Conservation (phyloP, 2,797 vertebrate genomes). For the Pseudotriccus pelzelni region DNA sequence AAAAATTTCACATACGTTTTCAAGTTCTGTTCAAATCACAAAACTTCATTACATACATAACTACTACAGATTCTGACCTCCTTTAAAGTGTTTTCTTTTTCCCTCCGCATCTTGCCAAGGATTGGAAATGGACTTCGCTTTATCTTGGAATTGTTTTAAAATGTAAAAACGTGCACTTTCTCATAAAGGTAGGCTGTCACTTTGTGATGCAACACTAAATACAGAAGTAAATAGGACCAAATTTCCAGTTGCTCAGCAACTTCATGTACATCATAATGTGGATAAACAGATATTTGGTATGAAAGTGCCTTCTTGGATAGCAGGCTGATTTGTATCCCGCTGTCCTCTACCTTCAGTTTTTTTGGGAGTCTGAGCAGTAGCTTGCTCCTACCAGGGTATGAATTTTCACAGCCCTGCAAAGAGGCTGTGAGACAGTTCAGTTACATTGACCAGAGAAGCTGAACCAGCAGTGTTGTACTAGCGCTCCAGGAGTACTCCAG, state of each 20-base stretch:
- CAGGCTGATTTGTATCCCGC: not conserved
- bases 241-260: not conserved
- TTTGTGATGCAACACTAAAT: not conserved
- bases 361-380: not conserved
- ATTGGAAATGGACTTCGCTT: not conserved
- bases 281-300: not conserved
- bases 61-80: not conserved
- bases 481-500: fast-evolving
- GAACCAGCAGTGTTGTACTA: not conserved
- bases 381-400: not conserved
- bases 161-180: not conserved
- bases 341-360: not conserved
- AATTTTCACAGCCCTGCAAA: not conserved
- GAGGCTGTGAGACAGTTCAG: not conserved
- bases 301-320: not conserved
- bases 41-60: not conserved
- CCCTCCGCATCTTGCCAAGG: not conserved
- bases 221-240: not conserved
- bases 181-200: not conserved
- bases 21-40: constrained; percentile 17
- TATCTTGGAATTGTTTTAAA: not conserved
- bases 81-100: not conserved
- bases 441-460: not conserved
- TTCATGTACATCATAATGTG: not conserved
- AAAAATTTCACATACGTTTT: not conserved